Base-by-base conservation (phyloP, 2,113 vertebrate species). In the Zosterops borbonicus region DNA sequence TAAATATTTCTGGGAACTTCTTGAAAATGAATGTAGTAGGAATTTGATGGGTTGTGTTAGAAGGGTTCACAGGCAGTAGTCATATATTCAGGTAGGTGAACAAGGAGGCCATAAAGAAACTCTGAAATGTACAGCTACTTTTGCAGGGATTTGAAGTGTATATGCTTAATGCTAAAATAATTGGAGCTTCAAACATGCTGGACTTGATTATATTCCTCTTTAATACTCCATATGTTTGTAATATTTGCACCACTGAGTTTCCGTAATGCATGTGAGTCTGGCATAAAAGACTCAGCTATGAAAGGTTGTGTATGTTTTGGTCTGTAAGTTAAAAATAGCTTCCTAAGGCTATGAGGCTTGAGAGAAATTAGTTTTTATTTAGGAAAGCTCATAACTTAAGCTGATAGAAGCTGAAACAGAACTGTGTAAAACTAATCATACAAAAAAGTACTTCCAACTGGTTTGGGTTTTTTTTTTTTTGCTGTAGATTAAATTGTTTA, bases 391-490 rank as follows among this genome's bases (percentile, higher is more conserved):
- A 15, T 67, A 67, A 62, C 31, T 65, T 62, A 70, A 53, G 31
- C 24, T 92, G 59, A 37, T 33, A 46, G 67, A 73, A 84, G 56
- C 33, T 75, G 44, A 55, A 86, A 44, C 25, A 74, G n/a, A 78
- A 16, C 44, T 28, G 7, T 77, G 33, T 77, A 67, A 90, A 96
- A 44, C 28, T 68, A 63, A 37, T 83, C 13, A 25, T 33, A 35
- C 12, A 27, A 14, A 56, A 76, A 60, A 83, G 27, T 69, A 49
- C 27, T 69, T 85, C 10, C 24, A 20, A 27, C 9, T 46, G 41
- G 3, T 29, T 74, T 42, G 27, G 12, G 6, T 0, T 41, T 71
- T 28, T 11, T n/a, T n/a, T 1, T 0, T 28, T 11, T 1, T 0
- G 9, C 2, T 0, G 6, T 39, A 21, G 31, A 31, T 83, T 14